Percentiles rank a stretch among this genome's conserved stretches.
Evolutionary conservation across 2,797 vertebrate genomes (phyloP).

Genomic region (Picus viridis): DNA sequence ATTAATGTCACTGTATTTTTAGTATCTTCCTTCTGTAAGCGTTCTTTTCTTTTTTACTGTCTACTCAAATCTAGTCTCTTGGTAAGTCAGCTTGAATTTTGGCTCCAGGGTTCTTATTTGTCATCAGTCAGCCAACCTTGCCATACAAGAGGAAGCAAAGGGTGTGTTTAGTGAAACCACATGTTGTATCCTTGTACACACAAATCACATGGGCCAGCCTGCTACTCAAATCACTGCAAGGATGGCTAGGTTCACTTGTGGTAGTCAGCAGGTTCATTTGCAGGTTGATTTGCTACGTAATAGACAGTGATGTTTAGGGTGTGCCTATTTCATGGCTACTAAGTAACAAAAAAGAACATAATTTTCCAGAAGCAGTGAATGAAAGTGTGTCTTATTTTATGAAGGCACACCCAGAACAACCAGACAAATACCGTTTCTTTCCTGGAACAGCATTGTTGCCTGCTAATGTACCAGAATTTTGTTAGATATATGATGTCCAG

Average conservation of each 20-base stretch:
- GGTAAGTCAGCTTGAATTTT: background rate
- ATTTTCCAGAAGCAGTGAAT: background rate
- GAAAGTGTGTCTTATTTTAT: background rate
- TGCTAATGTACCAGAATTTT: background rate
- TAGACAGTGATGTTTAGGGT: background rate
- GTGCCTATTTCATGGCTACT: background rate
- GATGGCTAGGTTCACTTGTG: background rate
- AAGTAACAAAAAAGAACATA: background rate
- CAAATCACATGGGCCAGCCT: fast-evolving
- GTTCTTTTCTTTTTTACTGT: background rate
- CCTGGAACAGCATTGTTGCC: background rate
- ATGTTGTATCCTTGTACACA: background rate
- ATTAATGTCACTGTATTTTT: background rate
- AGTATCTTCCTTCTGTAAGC: background rate
- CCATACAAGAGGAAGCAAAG: background rate
- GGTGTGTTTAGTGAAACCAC: background rate
- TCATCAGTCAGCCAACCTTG: background rate
- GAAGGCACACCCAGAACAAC: background rate
- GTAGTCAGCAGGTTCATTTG: background rate
- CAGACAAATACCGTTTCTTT: background rate
- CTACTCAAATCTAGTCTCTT: background rate
- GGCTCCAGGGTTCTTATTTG: background rate
- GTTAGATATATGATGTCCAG: background rate
- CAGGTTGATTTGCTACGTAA: background rate
- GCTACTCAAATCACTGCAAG: background rate